Evolutionary conservation across 37 sponge, comb jelly and placozoan species (phyloP).

Genomic region (Corticium candelabrum): DNA sequence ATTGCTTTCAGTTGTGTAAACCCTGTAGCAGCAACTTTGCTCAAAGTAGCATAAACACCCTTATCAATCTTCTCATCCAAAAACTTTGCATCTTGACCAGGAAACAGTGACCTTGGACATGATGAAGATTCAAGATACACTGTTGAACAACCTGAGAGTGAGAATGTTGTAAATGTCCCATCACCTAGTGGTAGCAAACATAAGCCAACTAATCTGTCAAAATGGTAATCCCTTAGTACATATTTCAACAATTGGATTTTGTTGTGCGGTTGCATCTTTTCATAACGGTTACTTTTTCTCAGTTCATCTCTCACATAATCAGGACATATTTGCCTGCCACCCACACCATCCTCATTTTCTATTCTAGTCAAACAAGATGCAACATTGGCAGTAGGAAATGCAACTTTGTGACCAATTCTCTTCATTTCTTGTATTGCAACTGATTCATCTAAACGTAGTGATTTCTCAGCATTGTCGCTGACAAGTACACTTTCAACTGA

Average conservation of each 20-base stretch:
- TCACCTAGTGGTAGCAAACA: neutral
- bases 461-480: neutral
- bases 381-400: neutral
- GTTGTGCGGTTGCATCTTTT: neutral
- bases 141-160: neutral
- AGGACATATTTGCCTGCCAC: neutral
- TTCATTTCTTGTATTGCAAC: neutral
- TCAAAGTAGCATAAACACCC: neutral
- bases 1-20: neutral
- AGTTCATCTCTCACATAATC: neutral
- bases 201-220: neutral
- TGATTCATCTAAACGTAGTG: neutral
- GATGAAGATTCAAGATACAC: too few species aligned
- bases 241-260: neutral
- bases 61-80: neutral
- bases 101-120: neutral
- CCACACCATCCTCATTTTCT: neutral
- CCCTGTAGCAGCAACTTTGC: neutral
- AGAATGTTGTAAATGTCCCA: neutral
- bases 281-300: neutral
- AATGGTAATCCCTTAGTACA: neutral
- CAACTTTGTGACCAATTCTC: neutral
- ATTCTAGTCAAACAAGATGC: neutral
- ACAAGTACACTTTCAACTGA: neutral
- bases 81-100: neutral